These are phyloP conservation scores for Oophaga pumilio DNA, from an alignment of 2,113 vertebrate genomes.

Conservation along the genomic window DNA sequence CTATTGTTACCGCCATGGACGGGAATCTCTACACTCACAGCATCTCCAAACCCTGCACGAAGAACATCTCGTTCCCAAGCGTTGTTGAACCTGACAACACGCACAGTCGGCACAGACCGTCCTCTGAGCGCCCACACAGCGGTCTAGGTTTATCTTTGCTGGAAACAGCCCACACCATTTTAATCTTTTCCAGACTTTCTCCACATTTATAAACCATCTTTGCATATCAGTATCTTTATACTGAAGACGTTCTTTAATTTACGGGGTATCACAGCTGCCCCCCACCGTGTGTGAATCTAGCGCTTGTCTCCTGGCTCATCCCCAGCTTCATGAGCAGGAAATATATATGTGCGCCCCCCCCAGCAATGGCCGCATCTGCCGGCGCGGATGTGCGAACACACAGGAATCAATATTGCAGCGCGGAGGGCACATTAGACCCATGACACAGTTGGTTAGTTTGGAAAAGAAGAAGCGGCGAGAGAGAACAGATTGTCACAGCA, in stretches of 20 bases:
- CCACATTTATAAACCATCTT: not conserved
- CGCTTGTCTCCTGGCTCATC: not conserved
- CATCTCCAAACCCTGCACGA: not conserved
- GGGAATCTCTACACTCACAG: not conserved
- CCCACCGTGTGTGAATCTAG: not conserved
- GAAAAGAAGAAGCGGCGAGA: constrained; percentile 19
- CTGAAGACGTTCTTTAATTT: not conserved
- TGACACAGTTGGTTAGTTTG: constrained; percentile 35
- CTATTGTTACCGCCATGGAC: not conserved
- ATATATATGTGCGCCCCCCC: not conserved
- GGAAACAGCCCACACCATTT: not conserved
- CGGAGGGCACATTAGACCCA: constrained; percentile 23
- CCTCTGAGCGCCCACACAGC: not conserved
- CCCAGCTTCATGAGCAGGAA: not conserved
- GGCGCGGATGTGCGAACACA: not conserved
- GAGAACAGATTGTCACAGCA: constrained; percentile 41
- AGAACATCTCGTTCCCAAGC: not conserved
- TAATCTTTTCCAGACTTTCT: not conserved
- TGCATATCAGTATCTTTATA: not conserved
- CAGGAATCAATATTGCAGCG: constrained; percentile 8
- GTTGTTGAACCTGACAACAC: not conserved
- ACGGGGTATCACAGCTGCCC: not conserved
- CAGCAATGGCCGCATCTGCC: not conserved
- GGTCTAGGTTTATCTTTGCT: not conserved
- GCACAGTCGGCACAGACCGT: not conserved